Base-by-base conservation (phyloP, 2,797 vertebrate species). In the Pterois miles region DNA sequence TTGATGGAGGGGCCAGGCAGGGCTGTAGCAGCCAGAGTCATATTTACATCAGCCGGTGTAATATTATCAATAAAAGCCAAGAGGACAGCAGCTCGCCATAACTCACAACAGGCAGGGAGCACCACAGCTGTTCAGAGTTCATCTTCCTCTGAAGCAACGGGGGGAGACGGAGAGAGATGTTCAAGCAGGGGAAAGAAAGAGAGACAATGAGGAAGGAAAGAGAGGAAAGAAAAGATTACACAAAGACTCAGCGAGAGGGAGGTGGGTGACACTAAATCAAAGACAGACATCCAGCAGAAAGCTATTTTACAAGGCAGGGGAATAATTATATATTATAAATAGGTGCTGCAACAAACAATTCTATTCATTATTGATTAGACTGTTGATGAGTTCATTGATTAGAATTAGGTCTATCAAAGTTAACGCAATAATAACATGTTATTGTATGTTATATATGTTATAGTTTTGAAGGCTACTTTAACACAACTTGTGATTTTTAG, bases 61-160 rank as follows among this genome's bases (percentile, higher is more conserved):
- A 93, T 92, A 92, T 94, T 93, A 94, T 94, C 91, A 93, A 94
- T 94, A 93, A 95, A 95, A 94, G 88, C 83, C 88, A 87, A 91
- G 75, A 82, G 84, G 78, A 83, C 86, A 88, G 82, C 92, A 87
- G 91, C 83, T 82, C 52, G 23, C 77, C 71, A 83, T 95, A 93
- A 94, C 82, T 94, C 90, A 93, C 52, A 20, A 22, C 76, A 86
- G 89, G 81, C 91, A 89, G 90, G 84, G 81, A 89, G 82, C 88
- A 72, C 64, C 73, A 76, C 94, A 94, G 94, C 92, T 94, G 93
- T 83, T 93, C 62, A 54, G 76, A 86, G 84, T 89, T 90, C 89
- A 78, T 85, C 88, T 85, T 81, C 83, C 80, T 84, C 89, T 74
- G 68, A 82, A 78, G 84, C 68, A 70, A 57, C 53, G 23, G 79